Base-by-base conservation (phyloP, 2,797 vertebrate species). In the Rhincodon typus region DNA sequence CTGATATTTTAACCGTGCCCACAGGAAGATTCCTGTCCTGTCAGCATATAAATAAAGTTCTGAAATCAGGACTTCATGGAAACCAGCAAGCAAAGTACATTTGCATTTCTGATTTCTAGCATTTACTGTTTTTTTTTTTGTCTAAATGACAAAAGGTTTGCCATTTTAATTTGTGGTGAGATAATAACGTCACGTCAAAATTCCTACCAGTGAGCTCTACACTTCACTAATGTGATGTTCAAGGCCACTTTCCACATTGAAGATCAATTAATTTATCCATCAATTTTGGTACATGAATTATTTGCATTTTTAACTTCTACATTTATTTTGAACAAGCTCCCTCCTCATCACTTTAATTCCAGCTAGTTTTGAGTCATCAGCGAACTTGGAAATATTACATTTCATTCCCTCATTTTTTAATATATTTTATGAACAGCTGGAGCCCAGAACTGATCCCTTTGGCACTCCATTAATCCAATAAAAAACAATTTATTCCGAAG, bases 1-100 rank as follows among this genome's bases (percentile, higher is more conserved):
- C 30, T 74, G 30, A 34, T 74, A 74, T 34, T 34, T 74, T 74
- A 74, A 74, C 10, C 1, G 30, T 25, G 25, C 25, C 70, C 27
- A 27, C 5, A 27, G 30, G 72, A 30, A 34, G 27, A 74, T 74
- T 74, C 3, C 72, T 74, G 72, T 34, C 27, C 50, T 93, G 95
- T 95, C 96, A 96, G n/a, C 96, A 77, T 69, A 96, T 96, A 96
- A 96, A 95, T 70, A 94, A 96, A 13, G 96, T 69, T 77, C 96
- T 94, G 72, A 10, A 74, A 74, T 34, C 30, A 74, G 27, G 27
- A 34, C 8, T 12, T 2, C 27, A 12, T 13, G 72, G 27, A 74
- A 74, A 13, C 72, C 10, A 74, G 7, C 72, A 74, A 30, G 72
- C 27, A 74, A 34, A 74, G 30, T 34, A 74, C 8, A 34, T 34